Percentiles rank a stretch among this genome's conserved stretches.
Conservation (phyloP, 1,140 invertebrate genomes). For the Aphelinus atriplicis region DNA sequence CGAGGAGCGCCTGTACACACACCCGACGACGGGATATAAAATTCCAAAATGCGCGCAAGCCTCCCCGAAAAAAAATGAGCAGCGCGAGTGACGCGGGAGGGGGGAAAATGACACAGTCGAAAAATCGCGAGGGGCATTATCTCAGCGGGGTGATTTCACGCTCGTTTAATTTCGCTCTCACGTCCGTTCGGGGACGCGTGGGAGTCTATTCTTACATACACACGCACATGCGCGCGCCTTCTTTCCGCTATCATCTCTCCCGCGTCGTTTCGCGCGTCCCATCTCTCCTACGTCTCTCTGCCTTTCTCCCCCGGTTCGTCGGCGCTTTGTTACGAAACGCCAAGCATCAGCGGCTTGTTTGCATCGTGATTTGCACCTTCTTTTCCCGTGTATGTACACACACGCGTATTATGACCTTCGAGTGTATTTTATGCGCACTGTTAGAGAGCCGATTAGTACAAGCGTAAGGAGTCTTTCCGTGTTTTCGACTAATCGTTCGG, state of each 20-base stretch:
- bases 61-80: too few relatives aligned
- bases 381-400: neutral
- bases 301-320: conserved; percentile 27
- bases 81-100: too few relatives aligned
- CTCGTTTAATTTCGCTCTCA: conserved; percentile 10
- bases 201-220: neutral
- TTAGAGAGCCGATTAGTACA: too few relatives aligned
- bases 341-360: conserved; percentile 45
- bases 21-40: too few relatives aligned
- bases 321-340: conserved; percentile 46
- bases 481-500: too few relatives aligned
- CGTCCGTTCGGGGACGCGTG: conserved; percentile 1
- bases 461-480: too few relatives aligned
- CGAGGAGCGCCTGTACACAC: too few relatives aligned
- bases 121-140: neutral
- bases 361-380: conserved; percentile 52
- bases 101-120: too few relatives aligned
- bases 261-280: conserved; percentile 12
- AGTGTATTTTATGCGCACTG: too few relatives aligned
- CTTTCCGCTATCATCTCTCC: conserved; percentile 2
- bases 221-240: too few relatives aligned
- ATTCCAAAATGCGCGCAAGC: too few relatives aligned
- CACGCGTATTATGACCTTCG: neutral
- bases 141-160: neutral
- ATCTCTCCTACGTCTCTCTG: conserved; percentile 21